Evolutionary conservation across 1,140 invertebrate species (phyloP).

Genomic region (Trichonephila clavipes): DNA sequence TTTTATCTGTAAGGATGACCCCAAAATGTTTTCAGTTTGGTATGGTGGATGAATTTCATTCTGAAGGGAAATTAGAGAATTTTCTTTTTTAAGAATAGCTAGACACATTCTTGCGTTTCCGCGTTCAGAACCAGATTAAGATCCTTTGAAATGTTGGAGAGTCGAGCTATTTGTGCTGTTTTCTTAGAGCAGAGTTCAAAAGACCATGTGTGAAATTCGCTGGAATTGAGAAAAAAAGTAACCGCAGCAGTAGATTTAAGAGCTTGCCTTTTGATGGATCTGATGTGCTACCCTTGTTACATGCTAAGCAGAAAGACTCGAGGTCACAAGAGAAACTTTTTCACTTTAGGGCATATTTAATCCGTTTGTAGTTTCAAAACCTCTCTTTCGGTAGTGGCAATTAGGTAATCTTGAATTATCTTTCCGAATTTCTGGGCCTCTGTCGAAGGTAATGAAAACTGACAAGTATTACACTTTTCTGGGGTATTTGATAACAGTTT

Average conservation of each 20-base stretch:
- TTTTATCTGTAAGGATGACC: neutral
- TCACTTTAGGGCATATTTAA: neutral
- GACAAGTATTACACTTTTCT: too few relatives aligned
- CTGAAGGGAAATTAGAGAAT: neutral
- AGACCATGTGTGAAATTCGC: neutral
- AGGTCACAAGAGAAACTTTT: neutral
- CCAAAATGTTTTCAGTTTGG: neutral
- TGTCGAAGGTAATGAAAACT: too few relatives aligned
- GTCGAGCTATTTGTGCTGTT: neutral
- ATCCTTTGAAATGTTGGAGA: neutral
- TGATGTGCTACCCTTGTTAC: neutral
- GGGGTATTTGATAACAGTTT: too few relatives aligned
- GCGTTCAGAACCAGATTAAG: neutral
- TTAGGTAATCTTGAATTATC: too few relatives aligned
- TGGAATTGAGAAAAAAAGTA: neutral
- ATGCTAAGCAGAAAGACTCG: neutral
- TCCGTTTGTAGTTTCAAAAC: neutral
- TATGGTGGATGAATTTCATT: neutral
- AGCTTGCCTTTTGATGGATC: neutral
- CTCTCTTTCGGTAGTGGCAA: neutral
- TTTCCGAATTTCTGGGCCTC: too few relatives aligned
- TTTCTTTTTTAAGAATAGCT: neutral
- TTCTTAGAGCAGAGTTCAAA: neutral
- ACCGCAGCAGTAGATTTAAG: neutral
- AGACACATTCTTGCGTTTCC: neutral